phyloP scores from a whole-genome alignment of 2,113 vertebrate species.

The Nematolebias whitei region DNA sequence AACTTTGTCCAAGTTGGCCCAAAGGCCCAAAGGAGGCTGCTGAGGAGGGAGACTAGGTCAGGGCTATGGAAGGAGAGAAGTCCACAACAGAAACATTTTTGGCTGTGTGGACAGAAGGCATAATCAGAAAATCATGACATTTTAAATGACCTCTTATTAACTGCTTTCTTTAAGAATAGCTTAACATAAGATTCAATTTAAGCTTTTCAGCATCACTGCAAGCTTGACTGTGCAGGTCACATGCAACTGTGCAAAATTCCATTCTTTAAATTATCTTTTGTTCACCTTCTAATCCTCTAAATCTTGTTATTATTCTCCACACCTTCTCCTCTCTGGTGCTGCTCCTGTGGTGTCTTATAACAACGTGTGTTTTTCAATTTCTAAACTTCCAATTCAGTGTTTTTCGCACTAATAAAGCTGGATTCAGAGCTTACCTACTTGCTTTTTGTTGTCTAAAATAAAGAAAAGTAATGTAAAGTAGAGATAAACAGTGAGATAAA shows the following conservation, averaged over 20 bases:
- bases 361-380: not conserved
- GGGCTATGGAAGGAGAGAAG: slow-evolving; percentile 35
- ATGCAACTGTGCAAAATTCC: not conserved
- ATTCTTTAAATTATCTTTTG: not conserved
- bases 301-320: not conserved
- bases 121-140: slow-evolving; percentile 41
- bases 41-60: slow-evolving; percentile 56
- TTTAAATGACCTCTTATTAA: slow-evolving; percentile 17
- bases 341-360: not conserved
- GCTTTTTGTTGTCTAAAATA: not conserved
- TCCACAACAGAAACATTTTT: slow-evolving; percentile 39
- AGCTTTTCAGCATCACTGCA: not conserved
- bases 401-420: not conserved
- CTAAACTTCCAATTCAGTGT: not conserved
- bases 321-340: not conserved
- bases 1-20: slow-evolving; percentile 78
- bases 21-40: slow-evolving; percentile 65
- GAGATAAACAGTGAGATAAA: no score
- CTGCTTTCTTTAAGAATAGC: slow-evolving; percentile 20
- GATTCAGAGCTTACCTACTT: not conserved
- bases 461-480: not conserved
- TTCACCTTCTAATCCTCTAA: not conserved
- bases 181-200: slow-evolving; percentile 13
- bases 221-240: not conserved
- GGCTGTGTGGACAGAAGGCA: slow-evolving; percentile 35